Percentiles rank a stretch among this genome's conserved stretches.
Conservation (phyloP, 2,888 invertebrate species). For the Ceriagrion tenellum region DNA sequence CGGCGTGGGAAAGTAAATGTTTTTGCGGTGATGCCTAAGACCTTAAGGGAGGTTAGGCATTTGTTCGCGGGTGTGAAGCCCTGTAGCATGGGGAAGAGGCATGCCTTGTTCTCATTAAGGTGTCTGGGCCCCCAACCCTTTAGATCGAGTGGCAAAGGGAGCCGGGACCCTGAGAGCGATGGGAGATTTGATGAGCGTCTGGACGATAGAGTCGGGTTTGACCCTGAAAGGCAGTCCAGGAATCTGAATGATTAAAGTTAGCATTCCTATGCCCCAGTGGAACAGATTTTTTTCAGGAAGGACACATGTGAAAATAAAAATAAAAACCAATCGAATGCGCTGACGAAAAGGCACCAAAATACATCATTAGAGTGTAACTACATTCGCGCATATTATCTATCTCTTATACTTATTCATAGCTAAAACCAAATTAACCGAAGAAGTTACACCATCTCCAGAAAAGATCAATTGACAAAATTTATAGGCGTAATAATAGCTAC, state of each 20-base stretch:
- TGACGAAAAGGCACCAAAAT: too few species aligned
- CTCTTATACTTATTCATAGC: too few species aligned
- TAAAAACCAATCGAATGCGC: too few species aligned
- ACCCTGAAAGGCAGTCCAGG: neutral
- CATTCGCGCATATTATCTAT: too few species aligned
- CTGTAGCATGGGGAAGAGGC: neutral
- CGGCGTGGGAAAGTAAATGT: conserved; percentile 58
- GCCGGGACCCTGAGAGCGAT: neutral
- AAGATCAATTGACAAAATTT: too few species aligned
- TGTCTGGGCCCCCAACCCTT: neutral
- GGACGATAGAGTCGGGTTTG: neutral
- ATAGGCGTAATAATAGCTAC: too few species aligned
- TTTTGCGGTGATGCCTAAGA: conserved; percentile 55
- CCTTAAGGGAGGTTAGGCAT: conserved; percentile 33
- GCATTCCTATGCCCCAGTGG: neutral
- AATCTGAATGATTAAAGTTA: neutral
- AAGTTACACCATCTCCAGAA: too few species aligned
- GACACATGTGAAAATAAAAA: too few species aligned
- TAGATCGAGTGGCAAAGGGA: neutral
- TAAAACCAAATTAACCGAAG: too few species aligned
- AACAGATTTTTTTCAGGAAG: too few species aligned
- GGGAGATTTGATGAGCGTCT: neutral
- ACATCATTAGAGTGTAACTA: too few species aligned
- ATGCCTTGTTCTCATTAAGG: conserved; percentile 14
- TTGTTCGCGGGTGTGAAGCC: conserved; percentile 51